Percentiles rank a stretch among this genome's conserved stretches.
Conservation (phyloP, 2,113 vertebrate genomes). For the Aix galericulata region DNA sequence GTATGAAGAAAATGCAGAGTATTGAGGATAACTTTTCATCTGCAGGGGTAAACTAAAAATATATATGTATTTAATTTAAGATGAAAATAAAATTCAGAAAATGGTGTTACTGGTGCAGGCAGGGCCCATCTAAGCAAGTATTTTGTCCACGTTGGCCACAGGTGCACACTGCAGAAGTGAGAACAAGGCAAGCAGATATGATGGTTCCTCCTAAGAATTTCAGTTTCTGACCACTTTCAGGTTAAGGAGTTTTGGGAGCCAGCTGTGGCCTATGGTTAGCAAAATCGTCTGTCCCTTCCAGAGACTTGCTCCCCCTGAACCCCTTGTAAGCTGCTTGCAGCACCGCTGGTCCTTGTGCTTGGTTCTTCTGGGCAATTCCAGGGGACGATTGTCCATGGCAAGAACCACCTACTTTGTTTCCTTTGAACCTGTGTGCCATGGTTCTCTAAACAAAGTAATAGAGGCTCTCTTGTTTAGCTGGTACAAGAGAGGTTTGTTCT, state of each 20-base stretch:
- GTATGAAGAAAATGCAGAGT: fast-evolving
- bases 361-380: background rate
- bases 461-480: slow-evolving; percentile 24
- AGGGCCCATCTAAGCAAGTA: fast-evolving
- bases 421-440: background rate
- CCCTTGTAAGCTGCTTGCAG: fast-evolving
- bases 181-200: background rate
- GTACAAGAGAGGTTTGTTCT: slow-evolving; percentile 45
- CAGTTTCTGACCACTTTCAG: background rate
- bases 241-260: background rate
- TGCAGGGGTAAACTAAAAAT: background rate
- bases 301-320: background rate
- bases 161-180: background rate
- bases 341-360: fast-evolving
- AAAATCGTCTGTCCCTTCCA: background rate
- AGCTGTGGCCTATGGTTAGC: background rate
- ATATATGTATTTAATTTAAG: background rate
- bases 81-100: fast-evolving
- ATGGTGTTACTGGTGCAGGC: background rate
- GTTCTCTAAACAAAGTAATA: background rate
- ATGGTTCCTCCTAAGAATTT: background rate
- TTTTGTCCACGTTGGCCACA: fast-evolving
- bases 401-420: background rate
- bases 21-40: background rate
- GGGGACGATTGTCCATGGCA: background rate